Evolutionary conservation across 1,140 invertebrate species (phyloP).

Genomic region (Papilio helenus): DNA sequence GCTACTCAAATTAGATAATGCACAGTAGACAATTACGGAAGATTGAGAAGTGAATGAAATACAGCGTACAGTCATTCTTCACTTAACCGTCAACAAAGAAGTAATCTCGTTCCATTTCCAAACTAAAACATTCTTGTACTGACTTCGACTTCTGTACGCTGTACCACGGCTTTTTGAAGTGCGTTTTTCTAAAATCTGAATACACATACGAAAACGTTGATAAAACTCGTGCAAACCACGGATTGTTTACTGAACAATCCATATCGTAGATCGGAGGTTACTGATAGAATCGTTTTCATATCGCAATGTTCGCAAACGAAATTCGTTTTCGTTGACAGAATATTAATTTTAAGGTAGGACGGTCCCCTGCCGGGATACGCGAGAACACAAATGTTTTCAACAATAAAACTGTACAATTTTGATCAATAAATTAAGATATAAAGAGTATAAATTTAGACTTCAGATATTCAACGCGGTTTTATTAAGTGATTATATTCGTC

Average conservation of each 20-base stretch:
- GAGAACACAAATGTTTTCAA: constrained; percentile 61
- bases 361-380: constrained; percentile 55
- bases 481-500: constrained; percentile 58
- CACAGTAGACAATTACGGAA: too few species aligned
- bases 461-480: constrained; percentile 54
- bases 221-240: background rate
- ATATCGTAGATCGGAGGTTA: constrained; percentile 40
- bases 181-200: constrained; percentile 2
- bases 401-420: constrained; percentile 65
- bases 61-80: background rate
- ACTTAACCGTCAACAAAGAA: background rate
- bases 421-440: constrained; percentile 54
- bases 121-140: background rate
- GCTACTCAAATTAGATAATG: too few species aligned
- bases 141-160: background rate
- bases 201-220: background rate
- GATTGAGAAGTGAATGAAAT: background rate
- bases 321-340: constrained; percentile 65
- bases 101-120: constrained; percentile 18
- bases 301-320: constrained; percentile 60
- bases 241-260: constrained; percentile 38
- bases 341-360: constrained; percentile 67
- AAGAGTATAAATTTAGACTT: constrained; percentile 59
- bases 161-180: too few species aligned
- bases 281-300: constrained; percentile 52